Conservation (phyloP, 2,797 vertebrate species). For the Aeoliscus strigatus region DNA sequence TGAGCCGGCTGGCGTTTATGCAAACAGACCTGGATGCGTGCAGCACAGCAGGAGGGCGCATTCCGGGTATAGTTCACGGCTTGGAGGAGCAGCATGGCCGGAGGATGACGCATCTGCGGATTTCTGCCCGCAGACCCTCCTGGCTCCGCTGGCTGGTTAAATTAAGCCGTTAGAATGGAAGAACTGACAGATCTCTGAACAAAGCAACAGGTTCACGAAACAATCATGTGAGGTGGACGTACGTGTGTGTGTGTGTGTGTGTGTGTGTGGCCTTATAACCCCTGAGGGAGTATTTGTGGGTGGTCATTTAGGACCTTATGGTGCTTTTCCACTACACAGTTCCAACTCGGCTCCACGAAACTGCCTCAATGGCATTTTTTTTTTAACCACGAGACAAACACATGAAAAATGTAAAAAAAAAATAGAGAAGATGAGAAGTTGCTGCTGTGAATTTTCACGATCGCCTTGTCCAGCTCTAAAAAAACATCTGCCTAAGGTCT, state of each 20-base stretch:
- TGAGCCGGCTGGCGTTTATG: conserved; percentile 46
- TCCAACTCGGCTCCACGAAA: too few species aligned
- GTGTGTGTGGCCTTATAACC: conserved; percentile 5
- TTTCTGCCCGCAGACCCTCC: conserved; percentile 29
- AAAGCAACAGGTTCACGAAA: conserved; percentile 54
- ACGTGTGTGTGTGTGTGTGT: conserved; percentile 12
- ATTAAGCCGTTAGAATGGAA: conserved; percentile 24
- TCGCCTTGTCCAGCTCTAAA: too few species aligned
- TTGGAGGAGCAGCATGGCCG: conserved; percentile 20
- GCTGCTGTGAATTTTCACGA: too few species aligned
- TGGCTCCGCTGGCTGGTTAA: conserved; percentile 23
- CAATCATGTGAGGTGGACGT: conserved; percentile 11
- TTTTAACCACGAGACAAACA: too few species aligned
- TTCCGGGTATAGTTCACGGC: conserved; percentile 51
- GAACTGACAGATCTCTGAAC: conserved; percentile 20
- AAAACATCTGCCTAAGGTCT: too few species aligned
- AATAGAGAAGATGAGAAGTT: too few species aligned
- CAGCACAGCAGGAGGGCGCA: conserved; percentile 42
- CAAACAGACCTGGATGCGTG: conserved; percentile 59
- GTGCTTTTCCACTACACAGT: too few species aligned
- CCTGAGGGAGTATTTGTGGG: conserved; percentile 20
- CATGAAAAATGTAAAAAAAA: too few species aligned
- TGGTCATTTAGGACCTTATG: too few species aligned
- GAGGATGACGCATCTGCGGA: conserved; percentile 37
- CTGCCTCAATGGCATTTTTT: too few species aligned